Percentiles rank a stretch among this genome's conserved stretches.
Conservation (phyloP, 2,888 invertebrate genomes). For the Scelioninae gen. 1 region DNA sequence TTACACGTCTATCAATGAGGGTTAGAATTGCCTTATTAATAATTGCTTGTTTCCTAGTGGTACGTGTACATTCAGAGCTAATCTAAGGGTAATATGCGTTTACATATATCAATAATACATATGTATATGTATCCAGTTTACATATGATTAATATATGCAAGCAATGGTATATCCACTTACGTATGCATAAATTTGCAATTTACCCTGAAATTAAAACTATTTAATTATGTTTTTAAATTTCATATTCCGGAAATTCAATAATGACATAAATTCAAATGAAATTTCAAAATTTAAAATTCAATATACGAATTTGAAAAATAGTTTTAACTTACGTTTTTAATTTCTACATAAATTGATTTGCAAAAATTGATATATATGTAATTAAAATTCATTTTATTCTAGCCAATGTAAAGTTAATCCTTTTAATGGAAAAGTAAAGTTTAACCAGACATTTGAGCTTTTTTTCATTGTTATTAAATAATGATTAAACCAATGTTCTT, state of each 20-base stretch:
- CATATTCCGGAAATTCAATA: no score
- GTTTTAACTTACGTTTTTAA: no score
- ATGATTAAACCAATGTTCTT: slow-evolving; percentile 33
- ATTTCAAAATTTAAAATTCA: no score
- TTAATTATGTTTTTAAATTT: no score
- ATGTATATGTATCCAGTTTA: slow-evolving; percentile 18
- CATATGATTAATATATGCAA: slow-evolving; percentile 32
- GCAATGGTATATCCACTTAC: slow-evolving; percentile 9
- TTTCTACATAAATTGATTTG: no score
- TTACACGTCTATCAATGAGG: not conserved
- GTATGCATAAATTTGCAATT: not conserved
- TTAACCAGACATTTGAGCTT: not conserved
- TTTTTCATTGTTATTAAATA: slow-evolving; percentile 17
- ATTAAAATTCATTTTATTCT: no score
- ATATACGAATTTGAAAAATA: no score
- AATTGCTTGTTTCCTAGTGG: slow-evolving; percentile 3
- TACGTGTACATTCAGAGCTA: slow-evolving; percentile 16
- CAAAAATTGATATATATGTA: no score
- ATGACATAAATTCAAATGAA: no score
- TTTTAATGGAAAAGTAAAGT: not conserved
- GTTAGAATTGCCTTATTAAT: slow-evolving; percentile 23
- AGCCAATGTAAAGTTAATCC: slow-evolving; percentile 2
- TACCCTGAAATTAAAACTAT: no score
- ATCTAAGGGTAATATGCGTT: slow-evolving; percentile 34
- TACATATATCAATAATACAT: slow-evolving; percentile 43